phyloP scores from a whole-genome alignment of 2,888 invertebrate species.

The Lithophane ornitopus region DNA sequence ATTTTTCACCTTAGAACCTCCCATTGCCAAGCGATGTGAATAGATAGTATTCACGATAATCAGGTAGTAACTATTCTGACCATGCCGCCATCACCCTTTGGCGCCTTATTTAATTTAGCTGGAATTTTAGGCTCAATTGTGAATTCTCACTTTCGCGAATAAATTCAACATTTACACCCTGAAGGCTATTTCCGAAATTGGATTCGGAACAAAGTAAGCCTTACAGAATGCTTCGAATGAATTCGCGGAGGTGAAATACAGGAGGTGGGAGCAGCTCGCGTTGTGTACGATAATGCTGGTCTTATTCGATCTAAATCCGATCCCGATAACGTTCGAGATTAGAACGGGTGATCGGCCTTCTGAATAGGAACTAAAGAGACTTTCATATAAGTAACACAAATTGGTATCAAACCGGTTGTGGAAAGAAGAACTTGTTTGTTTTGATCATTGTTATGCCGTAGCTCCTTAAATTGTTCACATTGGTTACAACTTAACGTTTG shows the following conservation, averaged over 20 bases:
- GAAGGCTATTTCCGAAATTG: constrained; percentile 65
- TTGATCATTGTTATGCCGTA: not conserved
- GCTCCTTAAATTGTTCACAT: not conserved
- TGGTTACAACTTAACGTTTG: not conserved
- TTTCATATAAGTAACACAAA: constrained; percentile 30
- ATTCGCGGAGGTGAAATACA: constrained; percentile 65
- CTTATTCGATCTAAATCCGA: constrained; percentile 63
- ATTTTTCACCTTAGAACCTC: constrained; percentile 26
- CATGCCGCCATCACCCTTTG: constrained; percentile 50
- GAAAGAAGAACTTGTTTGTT: constrained; percentile 2
- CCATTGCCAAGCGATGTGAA: constrained; percentile 22
- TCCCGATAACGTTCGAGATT: constrained; percentile 64
- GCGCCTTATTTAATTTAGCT: constrained; percentile 54
- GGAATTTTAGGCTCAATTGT: constrained; percentile 54
- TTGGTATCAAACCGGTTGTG: constrained; percentile 35
- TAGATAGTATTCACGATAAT: constrained; percentile 40
- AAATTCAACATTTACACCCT: constrained; percentile 60
- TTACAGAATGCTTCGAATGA: constrained; percentile 58
- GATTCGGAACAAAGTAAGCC: constrained; percentile 66
- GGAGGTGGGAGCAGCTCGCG: constrained; percentile 46
- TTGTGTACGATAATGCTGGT: constrained; percentile 58
- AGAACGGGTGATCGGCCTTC: constrained; percentile 54
- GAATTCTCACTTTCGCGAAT: constrained; percentile 58
- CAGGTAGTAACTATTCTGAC: constrained; percentile 54
- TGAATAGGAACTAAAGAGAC: constrained; percentile 43